Base-by-base conservation (phyloP, 1,140 invertebrate species). In the Drosophila leontia region DNA sequence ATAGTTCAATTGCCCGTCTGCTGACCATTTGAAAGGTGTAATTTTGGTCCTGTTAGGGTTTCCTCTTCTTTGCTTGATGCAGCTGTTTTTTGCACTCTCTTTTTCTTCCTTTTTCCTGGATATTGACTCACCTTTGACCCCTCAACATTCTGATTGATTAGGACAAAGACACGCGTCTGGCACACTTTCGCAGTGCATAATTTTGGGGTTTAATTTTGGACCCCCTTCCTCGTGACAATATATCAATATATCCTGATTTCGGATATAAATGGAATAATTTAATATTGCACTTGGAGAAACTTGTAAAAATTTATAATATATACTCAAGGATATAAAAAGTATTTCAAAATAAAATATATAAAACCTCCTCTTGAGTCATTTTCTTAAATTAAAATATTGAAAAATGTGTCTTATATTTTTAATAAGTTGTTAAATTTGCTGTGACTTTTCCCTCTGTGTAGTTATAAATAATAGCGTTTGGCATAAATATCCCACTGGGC, bases 11-110 rank as follows among this genome's bases (percentile, higher is more conserved):
- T 80, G 60, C 58, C 55, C 29, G 60, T 69, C 67, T 84, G 82
- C 67, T 84, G 82, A 87, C 84, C 84, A 85, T 88, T 88, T 88
- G 64, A 88, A 90, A 90, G 78, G 81, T 90, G 78, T 90, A 83
- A 85, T 83, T 88, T 84, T 69, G 68, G 84, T 71, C n/a, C 47
- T 68, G 37, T 69, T 69, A 67, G 62, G 67, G 47, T 45, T 17
- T 19, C 0, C 17, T 51, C 32, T 13, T 44, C 58, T 64, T 26
- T 77, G 17, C 12, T 37, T 1, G 3, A 13, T 47, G 75, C 69
- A 85, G 70, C 70, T 74, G 69, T 26, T 75, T 56, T 50, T 11
- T 56, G 35, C 35, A 19, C 5, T 23, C 13, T 15, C 13, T 11
- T 7, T 13, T 13, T 37, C 9, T 17, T 37, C 11, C 35, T 50